Percentiles rank a stretch among this genome's conserved stretches.
These are phyloP conservation scores for Cataglyphis rosenhaueri DNA, from an alignment of 2,888 invertebrate species.

Conservation along the genomic window DNA sequence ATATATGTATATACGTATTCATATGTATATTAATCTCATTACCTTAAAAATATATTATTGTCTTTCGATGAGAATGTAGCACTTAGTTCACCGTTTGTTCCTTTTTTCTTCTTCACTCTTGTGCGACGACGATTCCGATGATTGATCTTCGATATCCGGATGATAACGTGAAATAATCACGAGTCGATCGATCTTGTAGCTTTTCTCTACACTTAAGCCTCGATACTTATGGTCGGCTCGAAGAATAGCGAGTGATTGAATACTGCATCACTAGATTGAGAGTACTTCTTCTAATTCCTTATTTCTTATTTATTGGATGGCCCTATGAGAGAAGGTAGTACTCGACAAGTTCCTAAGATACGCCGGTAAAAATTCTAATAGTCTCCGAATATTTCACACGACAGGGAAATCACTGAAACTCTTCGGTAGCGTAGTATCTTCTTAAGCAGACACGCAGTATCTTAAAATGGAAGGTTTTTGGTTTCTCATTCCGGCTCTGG, in stretches of 20 bases:
- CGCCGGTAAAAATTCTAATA: not conserved
- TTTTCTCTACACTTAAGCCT: not conserved
- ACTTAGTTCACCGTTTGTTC: slow-evolving; percentile 75
- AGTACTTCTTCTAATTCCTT: slow-evolving; percentile 21
- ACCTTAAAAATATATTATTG: slow-evolving; percentile 85
- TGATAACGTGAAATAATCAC: slow-evolving; percentile 31
- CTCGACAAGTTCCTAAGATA: slow-evolving; percentile 9
- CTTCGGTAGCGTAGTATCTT: not conserved
- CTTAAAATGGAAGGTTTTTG: slow-evolving; percentile 15
- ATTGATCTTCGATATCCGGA: slow-evolving; percentile 9
- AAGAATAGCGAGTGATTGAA: slow-evolving; percentile 13
- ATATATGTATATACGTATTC: slow-evolving; percentile 74
- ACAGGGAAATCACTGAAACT: slow-evolving; percentile 11
- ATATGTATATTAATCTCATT: slow-evolving; percentile 71
- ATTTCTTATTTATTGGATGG: slow-evolving; percentile 46
- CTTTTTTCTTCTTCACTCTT: not conserved
- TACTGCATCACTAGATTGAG: slow-evolving; percentile 5
- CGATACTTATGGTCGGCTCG: slow-evolving; percentile 10
- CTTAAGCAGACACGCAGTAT: not conserved
- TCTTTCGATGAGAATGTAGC: slow-evolving; percentile 84
- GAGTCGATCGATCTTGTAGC: not conserved
- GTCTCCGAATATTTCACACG: slow-evolving; percentile 15
- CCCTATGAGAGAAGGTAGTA: slow-evolving; percentile 39
- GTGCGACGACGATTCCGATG: slow-evolving; percentile 13
- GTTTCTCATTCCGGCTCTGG: slow-evolving; percentile 9